Percentiles rank a stretch among this genome's conserved stretches.
phyloP scores from a whole-genome alignment of 2,113 vertebrate genomes.

The Ceratotherium simum region DNA sequence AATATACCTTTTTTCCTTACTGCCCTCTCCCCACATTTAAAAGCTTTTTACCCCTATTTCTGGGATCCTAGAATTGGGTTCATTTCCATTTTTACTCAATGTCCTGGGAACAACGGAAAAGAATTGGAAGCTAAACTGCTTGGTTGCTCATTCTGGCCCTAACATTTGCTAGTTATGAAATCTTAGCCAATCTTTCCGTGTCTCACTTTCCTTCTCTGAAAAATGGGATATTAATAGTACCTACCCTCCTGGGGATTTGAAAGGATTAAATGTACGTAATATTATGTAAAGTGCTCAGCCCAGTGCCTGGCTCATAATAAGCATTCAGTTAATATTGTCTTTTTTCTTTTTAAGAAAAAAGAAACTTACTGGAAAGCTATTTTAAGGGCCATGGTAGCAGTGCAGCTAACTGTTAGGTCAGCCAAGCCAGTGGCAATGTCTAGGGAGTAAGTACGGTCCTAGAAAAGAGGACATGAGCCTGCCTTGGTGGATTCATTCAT shows the following conservation, averaged over 20 bases:
- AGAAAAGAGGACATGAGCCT: background rate
- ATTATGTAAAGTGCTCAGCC: background rate
- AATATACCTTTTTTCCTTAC: background rate
- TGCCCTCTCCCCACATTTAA: background rate
- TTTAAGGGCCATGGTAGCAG: background rate
- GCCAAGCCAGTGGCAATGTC: background rate
- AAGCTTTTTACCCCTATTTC: constrained; percentile 4
- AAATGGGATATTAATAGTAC: background rate
- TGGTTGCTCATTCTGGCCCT: background rate
- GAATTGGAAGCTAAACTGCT: background rate
- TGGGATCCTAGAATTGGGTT: background rate
- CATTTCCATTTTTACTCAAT: constrained; percentile 20
- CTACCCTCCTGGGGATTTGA: background rate
- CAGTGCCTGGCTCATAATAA: background rate
- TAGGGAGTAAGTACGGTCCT: background rate
- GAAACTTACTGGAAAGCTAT: constrained; percentile 1
- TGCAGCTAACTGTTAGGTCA: background rate
- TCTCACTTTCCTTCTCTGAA: constrained; percentile 29
- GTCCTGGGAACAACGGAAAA: background rate
- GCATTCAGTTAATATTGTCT: background rate
- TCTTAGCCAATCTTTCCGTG: constrained; percentile 28
- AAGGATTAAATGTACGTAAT: background rate
- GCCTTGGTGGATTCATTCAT: background rate
- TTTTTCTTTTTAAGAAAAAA: background rate
- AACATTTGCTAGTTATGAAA: background rate